Percentiles rank a stretch among this genome's conserved stretches.
phyloP scores from a whole-genome alignment of 2,113 vertebrate species.

The Rhagologus leucostigma region DNA sequence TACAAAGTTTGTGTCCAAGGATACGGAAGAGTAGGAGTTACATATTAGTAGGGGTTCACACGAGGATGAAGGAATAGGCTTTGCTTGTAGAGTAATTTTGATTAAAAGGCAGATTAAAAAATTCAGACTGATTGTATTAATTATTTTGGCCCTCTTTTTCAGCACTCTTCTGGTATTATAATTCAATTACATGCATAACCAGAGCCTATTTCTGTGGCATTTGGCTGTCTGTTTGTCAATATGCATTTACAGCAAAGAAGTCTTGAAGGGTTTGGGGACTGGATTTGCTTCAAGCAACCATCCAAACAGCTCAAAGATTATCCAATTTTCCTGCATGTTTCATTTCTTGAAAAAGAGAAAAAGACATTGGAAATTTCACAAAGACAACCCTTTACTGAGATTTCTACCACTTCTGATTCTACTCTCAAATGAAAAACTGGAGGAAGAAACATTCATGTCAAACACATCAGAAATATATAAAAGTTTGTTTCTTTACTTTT shows the following conservation, averaged over 20 bases:
- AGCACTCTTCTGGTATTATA: not conserved
- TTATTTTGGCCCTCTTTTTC: not conserved
- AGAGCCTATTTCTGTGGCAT: not conserved
- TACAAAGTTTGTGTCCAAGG: not conserved
- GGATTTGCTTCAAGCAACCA: not conserved
- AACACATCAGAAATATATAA: not conserved
- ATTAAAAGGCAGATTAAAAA: not conserved
- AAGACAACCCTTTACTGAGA: not conserved
- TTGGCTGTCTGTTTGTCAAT: not conserved
- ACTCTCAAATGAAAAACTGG: not conserved
- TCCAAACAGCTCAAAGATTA: not conserved
- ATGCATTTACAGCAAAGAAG: not conserved
- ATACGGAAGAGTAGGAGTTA: not conserved
- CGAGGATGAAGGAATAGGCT: not conserved
- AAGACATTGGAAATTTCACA: not conserved
- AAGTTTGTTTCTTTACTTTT: not conserved
- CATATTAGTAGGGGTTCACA: not conserved
- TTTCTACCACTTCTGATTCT: not conserved
- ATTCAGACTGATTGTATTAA: not conserved
- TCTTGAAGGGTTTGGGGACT: not conserved
- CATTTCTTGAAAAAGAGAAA: not conserved
- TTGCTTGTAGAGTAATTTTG: not conserved
- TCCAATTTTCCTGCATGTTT: not conserved
- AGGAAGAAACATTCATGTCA: not conserved
- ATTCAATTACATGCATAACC: not conserved